Evolutionary conservation across 2,113 vertebrate genomes (phyloP).

Genomic region (Takifugu flavidus): DNA sequence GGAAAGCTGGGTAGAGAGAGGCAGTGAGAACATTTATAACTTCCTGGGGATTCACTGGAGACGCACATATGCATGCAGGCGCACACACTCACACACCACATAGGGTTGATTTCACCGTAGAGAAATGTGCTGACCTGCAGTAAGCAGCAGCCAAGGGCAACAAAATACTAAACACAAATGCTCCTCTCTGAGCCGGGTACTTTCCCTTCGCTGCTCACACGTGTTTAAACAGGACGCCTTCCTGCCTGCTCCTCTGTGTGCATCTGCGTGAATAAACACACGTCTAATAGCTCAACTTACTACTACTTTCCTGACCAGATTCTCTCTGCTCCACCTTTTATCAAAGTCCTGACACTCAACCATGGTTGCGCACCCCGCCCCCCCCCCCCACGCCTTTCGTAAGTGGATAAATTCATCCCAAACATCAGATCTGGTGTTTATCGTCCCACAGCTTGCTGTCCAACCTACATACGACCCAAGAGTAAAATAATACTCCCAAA

Average conservation of each 20-base stretch:
- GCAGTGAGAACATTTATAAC: conserved; percentile 54
- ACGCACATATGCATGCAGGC: conserved; percentile 18
- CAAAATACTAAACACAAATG: conserved; percentile 77
- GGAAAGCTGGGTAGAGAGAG: conserved; percentile 31
- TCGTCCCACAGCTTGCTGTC: no score
- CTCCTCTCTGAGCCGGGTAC: conserved; percentile 70
- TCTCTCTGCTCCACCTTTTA: no score
- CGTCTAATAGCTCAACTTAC: no score
- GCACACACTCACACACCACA: conserved; percentile 57
- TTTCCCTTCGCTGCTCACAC: conserved; percentile 65
- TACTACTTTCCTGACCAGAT: no score
- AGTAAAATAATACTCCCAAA: no score
- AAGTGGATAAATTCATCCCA: no score
- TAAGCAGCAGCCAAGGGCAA: conserved; percentile 78
- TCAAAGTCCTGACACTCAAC: no score
- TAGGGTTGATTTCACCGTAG: conserved; percentile 76
- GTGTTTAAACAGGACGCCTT: conserved; percentile 44
- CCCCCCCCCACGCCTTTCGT: no score
- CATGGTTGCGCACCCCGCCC: no score
- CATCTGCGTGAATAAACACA: no score
- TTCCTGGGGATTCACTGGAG: conserved; percentile 73
- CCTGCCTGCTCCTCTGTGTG: conserved; percentile 14
- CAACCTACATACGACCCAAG: no score
- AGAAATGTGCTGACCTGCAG: conserved; percentile 86
- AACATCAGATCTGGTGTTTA: no score